These are phyloP conservation scores for Mustelus asterias DNA, from an alignment of 2,113 vertebrate genomes.

Conservation along the genomic window DNA sequence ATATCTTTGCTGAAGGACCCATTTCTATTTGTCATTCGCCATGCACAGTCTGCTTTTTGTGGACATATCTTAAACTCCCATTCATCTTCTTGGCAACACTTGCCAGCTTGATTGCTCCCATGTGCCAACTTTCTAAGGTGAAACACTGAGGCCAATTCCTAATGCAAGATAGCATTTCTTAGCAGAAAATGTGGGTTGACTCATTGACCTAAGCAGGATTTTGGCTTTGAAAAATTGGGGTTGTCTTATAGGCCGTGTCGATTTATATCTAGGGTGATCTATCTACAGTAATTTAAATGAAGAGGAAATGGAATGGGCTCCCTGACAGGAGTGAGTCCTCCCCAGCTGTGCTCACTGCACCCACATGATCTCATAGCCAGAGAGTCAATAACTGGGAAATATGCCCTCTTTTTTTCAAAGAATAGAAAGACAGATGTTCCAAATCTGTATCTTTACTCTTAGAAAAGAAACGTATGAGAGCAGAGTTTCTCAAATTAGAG, in stretches of 20 bases:
- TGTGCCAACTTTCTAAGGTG: no score
- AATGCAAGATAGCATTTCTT: no score
- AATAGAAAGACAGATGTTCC: neutral
- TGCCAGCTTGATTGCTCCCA: no score
- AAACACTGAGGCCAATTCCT: no score
- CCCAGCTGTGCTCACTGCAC: neutral
- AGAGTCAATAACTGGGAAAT: neutral
- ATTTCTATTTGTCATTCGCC: no score
- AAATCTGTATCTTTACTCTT: neutral
- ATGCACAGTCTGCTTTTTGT: no score
- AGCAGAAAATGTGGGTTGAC: neutral
- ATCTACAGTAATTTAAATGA: neutral
- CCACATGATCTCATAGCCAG: neutral
- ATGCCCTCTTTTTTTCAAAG: neutral
- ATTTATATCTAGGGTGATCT: neutral
- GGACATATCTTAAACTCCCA: no score
- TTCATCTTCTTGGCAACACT: no score
- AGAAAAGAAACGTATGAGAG: neutral
- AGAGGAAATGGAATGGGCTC: neutral
- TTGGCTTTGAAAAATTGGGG: neutral
- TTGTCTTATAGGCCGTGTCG: neutral
- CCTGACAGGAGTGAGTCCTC: neutral
- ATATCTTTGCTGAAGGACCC: no score
- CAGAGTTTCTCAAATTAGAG: neutral
- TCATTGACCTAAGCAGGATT: neutral